phyloP scores from a whole-genome alignment of 2,113 vertebrate species.

The Cynoglossus semilaevis region DNA sequence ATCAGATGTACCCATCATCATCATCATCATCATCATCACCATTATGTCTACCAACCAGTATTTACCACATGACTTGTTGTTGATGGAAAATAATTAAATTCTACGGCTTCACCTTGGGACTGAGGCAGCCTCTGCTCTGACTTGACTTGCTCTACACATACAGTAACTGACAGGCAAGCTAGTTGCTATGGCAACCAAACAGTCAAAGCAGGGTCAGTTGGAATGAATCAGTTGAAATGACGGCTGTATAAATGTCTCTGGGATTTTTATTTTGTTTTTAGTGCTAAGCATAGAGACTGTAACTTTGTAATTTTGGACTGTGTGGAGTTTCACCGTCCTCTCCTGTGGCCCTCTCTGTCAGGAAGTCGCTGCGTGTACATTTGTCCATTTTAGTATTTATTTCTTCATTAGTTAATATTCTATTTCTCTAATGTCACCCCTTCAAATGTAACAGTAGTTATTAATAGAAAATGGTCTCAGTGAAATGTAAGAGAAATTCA shows the following conservation, averaged over 20 bases:
- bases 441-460: too few relatives aligned
- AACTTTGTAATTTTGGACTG: neutral
- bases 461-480: too few relatives aligned
- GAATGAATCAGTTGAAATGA: constrained; percentile 40
- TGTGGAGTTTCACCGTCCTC: too few relatives aligned
- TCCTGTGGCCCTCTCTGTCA: too few relatives aligned
- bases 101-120: too few relatives aligned
- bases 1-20: constrained; percentile 46
- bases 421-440: too few relatives aligned
- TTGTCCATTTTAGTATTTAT: too few relatives aligned
- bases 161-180: constrained; percentile 10
- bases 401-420: too few relatives aligned
- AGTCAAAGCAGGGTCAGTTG: constrained; percentile 38
- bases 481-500: too few relatives aligned
- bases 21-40: constrained; percentile 17
- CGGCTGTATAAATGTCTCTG: constrained; percentile 14
- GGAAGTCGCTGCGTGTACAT: too few relatives aligned
- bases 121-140: neutral
- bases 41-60: neutral
- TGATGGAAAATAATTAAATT: too few relatives aligned
- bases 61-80: too few relatives aligned
- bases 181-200: constrained; percentile 60
- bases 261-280: constrained; percentile 2
- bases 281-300: constrained; percentile 11
- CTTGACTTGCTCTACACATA: neutral